Evolutionary conservation across 2,888 invertebrate species (phyloP).

Genomic region (Latrodectus hesperus): DNA sequence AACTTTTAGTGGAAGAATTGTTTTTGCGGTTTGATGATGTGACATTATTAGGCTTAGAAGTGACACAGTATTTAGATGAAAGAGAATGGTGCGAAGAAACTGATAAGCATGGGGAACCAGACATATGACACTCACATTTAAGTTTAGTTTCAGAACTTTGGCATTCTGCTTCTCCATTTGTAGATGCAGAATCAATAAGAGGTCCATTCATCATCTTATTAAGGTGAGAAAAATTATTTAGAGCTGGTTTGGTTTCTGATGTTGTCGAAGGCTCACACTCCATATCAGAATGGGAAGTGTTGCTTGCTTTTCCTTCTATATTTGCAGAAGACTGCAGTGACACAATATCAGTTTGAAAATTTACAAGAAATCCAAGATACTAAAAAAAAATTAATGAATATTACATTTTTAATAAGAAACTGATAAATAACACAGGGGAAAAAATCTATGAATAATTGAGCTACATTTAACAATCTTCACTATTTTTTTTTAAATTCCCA

Average conservation of each 20-base stretch:
- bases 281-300: not conserved
- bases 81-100: not conserved
- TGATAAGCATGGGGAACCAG: not conserved
- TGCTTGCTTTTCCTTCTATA: conserved; percentile 42
- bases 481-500: no score
- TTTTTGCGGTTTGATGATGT: not conserved
- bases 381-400: not conserved
- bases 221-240: not conserved
- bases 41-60: conserved; percentile 22
- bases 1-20: conserved; percentile 13
- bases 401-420: not conserved
- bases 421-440: not conserved
- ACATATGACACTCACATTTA: conserved; percentile 19
- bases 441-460: no score
- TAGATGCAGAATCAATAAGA: not conserved
- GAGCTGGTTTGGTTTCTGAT: not conserved
- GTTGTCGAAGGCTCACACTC: conserved; percentile 5
- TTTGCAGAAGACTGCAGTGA: not conserved
- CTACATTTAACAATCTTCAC: no score
- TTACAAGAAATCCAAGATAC: not conserved
- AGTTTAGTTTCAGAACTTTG: conserved; percentile 15
- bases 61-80: conserved; percentile 1
- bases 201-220: conserved; percentile 11
- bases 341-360: not conserved
- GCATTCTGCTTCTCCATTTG: conserved; percentile 26